Evolutionary conservation across 2,113 vertebrate species (phyloP).

Genomic region (Progne subis): DNA sequence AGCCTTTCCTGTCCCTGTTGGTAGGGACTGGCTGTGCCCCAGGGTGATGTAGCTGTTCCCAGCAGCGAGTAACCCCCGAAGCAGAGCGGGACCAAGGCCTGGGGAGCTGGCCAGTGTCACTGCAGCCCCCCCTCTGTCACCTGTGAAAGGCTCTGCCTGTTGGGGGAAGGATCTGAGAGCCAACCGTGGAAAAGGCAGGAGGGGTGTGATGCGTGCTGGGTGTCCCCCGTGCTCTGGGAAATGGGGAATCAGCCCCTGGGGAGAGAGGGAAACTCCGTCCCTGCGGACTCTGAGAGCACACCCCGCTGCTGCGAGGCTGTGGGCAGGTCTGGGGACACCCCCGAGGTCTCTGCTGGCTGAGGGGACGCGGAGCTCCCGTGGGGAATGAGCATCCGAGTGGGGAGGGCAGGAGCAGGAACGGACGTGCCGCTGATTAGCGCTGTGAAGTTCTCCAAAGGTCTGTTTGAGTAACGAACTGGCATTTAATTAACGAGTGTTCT

Average conservation of each 20-base stretch:
- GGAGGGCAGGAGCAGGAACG: background rate
- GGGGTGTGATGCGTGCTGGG: rapidly evolving
- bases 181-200: background rate
- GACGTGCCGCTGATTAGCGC: background rate
- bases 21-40: background rate
- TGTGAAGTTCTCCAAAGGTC: background rate
- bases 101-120: background rate
- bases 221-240: background rate
- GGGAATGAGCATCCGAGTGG: rapidly evolving
- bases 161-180: background rate
- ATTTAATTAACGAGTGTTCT: background rate
- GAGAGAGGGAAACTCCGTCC: background rate
- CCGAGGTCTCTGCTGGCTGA: background rate
- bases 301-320: background rate
- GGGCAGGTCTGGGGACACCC: background rate
- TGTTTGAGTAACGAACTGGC: background rate
- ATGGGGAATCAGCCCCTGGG: background rate
- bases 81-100: background rate
- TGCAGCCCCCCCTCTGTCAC: background rate
- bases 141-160: background rate
- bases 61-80: background rate
- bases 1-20: background rate
- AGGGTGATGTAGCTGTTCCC: background rate
- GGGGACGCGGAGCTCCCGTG: rapidly evolving
- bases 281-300: background rate